Evolutionary conservation across 2,888 invertebrate species (phyloP).

Genomic region (Amorpha juglandis): DNA sequence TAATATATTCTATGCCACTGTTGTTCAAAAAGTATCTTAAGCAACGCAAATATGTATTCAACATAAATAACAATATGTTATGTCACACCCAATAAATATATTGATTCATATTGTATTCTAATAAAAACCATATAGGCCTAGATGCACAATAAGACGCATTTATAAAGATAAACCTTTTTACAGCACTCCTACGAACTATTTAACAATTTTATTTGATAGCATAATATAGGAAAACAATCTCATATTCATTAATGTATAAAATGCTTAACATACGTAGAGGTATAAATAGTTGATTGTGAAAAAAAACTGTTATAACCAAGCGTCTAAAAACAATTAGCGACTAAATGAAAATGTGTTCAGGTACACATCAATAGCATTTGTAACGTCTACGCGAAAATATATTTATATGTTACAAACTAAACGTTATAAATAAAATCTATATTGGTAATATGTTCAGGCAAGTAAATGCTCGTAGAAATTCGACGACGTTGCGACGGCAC

Average conservation of each 20-base stretch:
- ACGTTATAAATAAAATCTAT: conserved; percentile 24
- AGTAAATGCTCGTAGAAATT: conserved; percentile 23
- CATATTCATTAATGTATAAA: neutral
- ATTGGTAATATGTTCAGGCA: conserved; percentile 23
- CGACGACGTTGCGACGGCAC: conserved; percentile 5
- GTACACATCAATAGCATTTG: conserved; percentile 20
- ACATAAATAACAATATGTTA: neutral
- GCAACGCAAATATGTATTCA: neutral
- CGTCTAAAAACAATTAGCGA: conserved; percentile 3
- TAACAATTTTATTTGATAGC: conserved; percentile 7
- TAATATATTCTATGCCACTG: too few relatives aligned
- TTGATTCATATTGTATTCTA: neutral
- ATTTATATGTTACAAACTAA: conserved; percentile 20
- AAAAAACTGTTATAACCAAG: conserved; percentile 11
- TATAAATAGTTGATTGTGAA: neutral
- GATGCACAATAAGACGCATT: neutral
- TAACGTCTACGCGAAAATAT: conserved; percentile 22
- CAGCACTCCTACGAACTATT: conserved; percentile 18
- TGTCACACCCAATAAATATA: neutral
- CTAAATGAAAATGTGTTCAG: conserved; percentile 18
- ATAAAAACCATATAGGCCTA: conserved; percentile 6
- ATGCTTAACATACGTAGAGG: conserved; percentile 16
- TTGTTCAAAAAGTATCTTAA: too few relatives aligned
- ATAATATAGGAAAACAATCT: neutral
- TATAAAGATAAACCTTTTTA: neutral